Conservation (phyloP, 1,140 invertebrate genomes). For the Sinonovacula constricta region DNA sequence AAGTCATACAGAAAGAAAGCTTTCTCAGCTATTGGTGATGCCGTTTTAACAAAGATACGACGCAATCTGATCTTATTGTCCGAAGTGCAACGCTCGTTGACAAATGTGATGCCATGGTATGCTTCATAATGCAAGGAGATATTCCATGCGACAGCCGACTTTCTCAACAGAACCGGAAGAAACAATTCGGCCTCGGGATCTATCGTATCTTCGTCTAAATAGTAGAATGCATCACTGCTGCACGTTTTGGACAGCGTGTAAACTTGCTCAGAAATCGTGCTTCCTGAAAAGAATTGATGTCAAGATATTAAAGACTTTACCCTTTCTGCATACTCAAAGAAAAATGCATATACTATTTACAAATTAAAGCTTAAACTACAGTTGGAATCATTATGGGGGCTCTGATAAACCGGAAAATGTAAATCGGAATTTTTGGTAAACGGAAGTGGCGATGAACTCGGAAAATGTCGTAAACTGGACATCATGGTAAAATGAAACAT, state of each 20-base stretch:
- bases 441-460: too few species aligned
- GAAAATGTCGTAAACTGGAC: too few species aligned
- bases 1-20: conserved; percentile 67
- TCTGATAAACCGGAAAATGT: too few species aligned
- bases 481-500: too few species aligned
- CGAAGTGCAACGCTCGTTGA: conserved; percentile 54
- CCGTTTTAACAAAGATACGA: background rate
- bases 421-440: too few species aligned
- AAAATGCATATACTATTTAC: too few species aligned
- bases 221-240: conserved; percentile 68
- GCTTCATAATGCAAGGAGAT: conserved; percentile 56
- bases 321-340: too few species aligned
- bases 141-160: conserved; percentile 67
- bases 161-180: conserved; percentile 68
- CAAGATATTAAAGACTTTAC: too few species aligned
- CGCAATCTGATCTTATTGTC: conserved; percentile 57
- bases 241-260: conserved; percentile 68
- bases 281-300: too few species aligned
- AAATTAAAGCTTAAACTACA: too few species aligned
- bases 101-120: conserved; percentile 55
- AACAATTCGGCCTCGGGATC: conserved; percentile 62
- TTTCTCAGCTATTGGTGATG: conserved; percentile 22
- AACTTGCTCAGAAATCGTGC: conserved; percentile 58
- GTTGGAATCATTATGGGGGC: too few species aligned
- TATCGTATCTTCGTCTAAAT: conserved; percentile 56